phyloP scores from a whole-genome alignment of 2,113 vertebrate species.

The Nesogale talazaci region DNA sequence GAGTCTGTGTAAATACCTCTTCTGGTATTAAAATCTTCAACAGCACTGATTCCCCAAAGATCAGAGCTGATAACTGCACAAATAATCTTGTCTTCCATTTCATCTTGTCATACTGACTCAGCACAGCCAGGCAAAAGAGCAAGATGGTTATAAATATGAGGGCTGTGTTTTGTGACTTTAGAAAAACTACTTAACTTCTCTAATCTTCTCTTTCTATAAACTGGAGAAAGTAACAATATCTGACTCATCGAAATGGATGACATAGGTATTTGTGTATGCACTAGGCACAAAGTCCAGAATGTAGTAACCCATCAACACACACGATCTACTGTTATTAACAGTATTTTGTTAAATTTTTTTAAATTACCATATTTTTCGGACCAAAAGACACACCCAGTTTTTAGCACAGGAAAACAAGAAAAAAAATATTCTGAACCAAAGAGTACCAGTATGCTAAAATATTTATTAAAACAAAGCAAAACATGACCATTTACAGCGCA shows the following conservation, averaged over 20 bases:
- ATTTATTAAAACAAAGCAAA: too few relatives aligned
- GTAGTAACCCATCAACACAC: not conserved
- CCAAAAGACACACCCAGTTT: too few relatives aligned
- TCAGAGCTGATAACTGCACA: not conserved
- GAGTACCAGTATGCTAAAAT: too few relatives aligned
- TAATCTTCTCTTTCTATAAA: not conserved
- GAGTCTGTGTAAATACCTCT: not conserved
- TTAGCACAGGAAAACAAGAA: too few relatives aligned
- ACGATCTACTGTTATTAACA: not conserved
- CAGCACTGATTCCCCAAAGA: not conserved
- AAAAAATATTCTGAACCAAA: too few relatives aligned
- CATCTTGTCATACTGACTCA: not conserved
- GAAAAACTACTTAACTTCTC: not conserved
- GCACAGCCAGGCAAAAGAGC: not conserved
- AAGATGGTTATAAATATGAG: not conserved
- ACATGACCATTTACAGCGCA: too few relatives aligned
- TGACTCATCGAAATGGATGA: not conserved
- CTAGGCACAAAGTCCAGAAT: not conserved
- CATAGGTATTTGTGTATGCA: not conserved
- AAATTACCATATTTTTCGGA: too few relatives aligned
- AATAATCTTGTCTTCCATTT: not conserved
- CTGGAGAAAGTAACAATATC: not conserved
- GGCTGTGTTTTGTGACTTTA: not conserved
- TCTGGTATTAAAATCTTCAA: not conserved
- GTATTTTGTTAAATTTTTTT: not conserved